Evolutionary conservation across 2,797 vertebrate genomes (phyloP), one percentile per base, ranked within the genome.

Genomic region (Trachurus trachurus): DNA sequence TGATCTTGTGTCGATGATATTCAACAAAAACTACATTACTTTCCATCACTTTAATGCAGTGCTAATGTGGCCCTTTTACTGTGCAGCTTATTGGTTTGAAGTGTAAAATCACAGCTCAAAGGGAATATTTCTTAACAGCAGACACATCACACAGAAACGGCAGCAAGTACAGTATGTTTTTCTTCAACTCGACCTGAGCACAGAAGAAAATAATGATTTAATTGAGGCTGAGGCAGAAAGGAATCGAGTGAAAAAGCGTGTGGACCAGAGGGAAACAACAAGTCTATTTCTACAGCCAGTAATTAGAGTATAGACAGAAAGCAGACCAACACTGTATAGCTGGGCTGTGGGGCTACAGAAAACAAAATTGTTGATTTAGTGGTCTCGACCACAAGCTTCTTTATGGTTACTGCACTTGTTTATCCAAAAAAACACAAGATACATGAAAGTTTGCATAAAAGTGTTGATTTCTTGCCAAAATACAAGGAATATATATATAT

Each of bases 301-400:
- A 87, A 88, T 91, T 90, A 80, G 67, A 80, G 72, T 66, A 65
- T 21, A 74, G 83, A 84, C 58, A 68, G 79, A 82, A 81, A 61
- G 42, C 69, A 74, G 71, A 64, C 56, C 40, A 1, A 34, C 71
- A 63, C 63, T 68, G 67, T 81, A 9, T 47, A 78, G 71, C 67
- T 65, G 16, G 37, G 1, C 37, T 49, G 52, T 44, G 65, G 81
- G 70, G 56, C 21, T 60, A 45, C 44, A 65, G 34, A 40, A 63
- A 66, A 76, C 40, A 62, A 42, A 67, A 66, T 22, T 39, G 37
- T 39, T 57, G 40, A 50, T 76, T 77, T 64, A 63, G 63, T 67
- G 78, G 71, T 60, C 74, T 66, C 37, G 9, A 57, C 22, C 10
- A 49, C n/a, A 9, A 37, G 22, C 66, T 44, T 74, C 17, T 65